These are phyloP conservation scores for Platanista minor DNA, from an alignment of 2,113 vertebrate species.

Conservation along the genomic window DNA sequence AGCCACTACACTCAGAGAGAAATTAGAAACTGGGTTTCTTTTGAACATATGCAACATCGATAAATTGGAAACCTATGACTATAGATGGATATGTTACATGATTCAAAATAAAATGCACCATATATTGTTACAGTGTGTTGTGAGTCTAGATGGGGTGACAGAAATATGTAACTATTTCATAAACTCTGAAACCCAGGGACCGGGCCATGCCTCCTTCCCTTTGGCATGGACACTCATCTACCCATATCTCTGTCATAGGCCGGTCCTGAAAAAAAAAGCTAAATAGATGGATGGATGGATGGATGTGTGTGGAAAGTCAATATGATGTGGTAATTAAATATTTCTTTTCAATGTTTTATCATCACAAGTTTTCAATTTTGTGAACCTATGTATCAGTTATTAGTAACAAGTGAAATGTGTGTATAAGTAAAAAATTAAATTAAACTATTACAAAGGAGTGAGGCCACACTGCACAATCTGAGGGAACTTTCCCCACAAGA, in stretches of 20 bases:
- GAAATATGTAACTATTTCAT: background rate
- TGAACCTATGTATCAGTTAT: background rate
- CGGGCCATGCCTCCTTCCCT: background rate
- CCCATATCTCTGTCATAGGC: background rate
- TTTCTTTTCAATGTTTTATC: background rate
- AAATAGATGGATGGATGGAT: accelerated
- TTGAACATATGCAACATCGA: background rate
- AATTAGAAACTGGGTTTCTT: background rate
- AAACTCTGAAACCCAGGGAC: background rate
- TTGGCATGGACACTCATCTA: accelerated
- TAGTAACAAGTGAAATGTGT: background rate
- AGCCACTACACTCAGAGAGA: background rate
- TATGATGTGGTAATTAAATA: background rate
- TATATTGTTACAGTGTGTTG: background rate
- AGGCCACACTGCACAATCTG: background rate
- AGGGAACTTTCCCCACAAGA: no score
- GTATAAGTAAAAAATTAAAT: background rate
- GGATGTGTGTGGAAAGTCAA: background rate
- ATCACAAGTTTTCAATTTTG: background rate
- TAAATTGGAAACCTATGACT: background rate
- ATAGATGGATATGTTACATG: background rate
- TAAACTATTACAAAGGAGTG: background rate
- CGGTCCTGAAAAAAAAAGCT: background rate
- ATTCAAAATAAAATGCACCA: background rate
- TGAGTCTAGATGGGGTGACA: background rate